These are phyloP conservation scores for Willowsia nigromaculata DNA, from an alignment of 2,888 invertebrate genomes.

Conservation along the genomic window DNA sequence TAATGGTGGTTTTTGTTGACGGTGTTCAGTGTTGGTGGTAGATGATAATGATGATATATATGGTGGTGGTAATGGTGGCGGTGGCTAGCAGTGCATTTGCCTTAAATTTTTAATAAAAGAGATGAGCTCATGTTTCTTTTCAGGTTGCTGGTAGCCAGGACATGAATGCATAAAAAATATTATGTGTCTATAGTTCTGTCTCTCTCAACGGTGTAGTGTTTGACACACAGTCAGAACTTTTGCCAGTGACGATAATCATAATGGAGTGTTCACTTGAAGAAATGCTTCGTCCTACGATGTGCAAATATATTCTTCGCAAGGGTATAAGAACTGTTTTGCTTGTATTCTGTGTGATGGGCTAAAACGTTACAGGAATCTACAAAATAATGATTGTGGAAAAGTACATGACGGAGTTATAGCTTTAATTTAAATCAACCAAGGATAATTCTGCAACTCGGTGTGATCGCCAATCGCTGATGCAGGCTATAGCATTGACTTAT, in stretches of 20 bases:
- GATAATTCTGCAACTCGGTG: too few species aligned
- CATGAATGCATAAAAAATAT: slow-evolving; percentile 38
- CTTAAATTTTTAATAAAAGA: slow-evolving; percentile 70
- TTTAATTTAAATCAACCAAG: too few species aligned
- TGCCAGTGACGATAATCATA: background rate
- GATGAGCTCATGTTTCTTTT: slow-evolving; percentile 71
- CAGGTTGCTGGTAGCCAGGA: slow-evolving; percentile 36
- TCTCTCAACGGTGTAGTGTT: background rate
- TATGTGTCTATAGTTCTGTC: too few species aligned
- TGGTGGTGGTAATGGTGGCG: slow-evolving; percentile 16
- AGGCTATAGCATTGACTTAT: too few species aligned
- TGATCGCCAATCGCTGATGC: too few species aligned
- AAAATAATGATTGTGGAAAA: background rate
- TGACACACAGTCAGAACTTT: background rate
- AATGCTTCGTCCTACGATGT: background rate
- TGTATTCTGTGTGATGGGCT: too few species aligned
- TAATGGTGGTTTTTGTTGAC: slow-evolving; percentile 48
- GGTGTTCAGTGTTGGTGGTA: slow-evolving; percentile 35
- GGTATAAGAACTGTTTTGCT: too few species aligned
- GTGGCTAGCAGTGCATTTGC: slow-evolving; percentile 54
- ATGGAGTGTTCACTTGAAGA: background rate
- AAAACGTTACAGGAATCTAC: slow-evolving; percentile 30
- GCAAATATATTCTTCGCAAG: too few species aligned
- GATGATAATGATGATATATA: slow-evolving; percentile 7
- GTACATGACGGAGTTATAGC: too few species aligned